Percentiles rank a stretch among this genome's conserved stretches.
These are phyloP conservation scores for Protosalanx chinensis DNA, from an alignment of 2,797 vertebrate species.

Conservation along the genomic window DNA sequence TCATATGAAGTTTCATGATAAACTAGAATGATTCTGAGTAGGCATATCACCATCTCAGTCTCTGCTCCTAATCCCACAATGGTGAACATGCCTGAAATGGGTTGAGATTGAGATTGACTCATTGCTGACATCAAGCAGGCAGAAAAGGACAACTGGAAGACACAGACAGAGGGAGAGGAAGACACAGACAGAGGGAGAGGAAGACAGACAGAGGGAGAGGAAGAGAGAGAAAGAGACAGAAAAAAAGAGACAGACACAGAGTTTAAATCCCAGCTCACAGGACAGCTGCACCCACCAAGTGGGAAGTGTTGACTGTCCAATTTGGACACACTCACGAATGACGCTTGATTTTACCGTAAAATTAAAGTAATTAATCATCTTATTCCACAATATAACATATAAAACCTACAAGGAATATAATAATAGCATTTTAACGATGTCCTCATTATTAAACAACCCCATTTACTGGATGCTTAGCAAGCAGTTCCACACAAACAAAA, in stretches of 20 bases:
- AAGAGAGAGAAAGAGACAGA: not conserved
- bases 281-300: not conserved
- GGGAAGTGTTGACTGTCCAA: not conserved
- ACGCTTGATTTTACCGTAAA: not conserved
- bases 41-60: slow-evolving; percentile 17
- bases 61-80: slow-evolving; percentile 39
- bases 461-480: not conserved
- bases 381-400: not conserved
- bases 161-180: not conserved
- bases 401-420: not conserved
- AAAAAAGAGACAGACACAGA: not conserved
- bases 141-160: slow-evolving; percentile 38
- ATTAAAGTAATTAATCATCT: not conserved
- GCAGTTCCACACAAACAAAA: no score
- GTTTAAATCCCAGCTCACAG: not conserved
- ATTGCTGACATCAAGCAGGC: slow-evolving; percentile 37
- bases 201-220: no score
- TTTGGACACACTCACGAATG: not conserved
- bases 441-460: not conserved
- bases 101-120: slow-evolving; percentile 55
- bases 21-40: not conserved
- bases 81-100: slow-evolving; percentile 60
- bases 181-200: not conserved
- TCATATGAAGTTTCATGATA: not conserved
- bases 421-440: not conserved